Evolutionary conservation across 2,888 invertebrate species (phyloP).

Genomic region (Urechis unicinctus): DNA sequence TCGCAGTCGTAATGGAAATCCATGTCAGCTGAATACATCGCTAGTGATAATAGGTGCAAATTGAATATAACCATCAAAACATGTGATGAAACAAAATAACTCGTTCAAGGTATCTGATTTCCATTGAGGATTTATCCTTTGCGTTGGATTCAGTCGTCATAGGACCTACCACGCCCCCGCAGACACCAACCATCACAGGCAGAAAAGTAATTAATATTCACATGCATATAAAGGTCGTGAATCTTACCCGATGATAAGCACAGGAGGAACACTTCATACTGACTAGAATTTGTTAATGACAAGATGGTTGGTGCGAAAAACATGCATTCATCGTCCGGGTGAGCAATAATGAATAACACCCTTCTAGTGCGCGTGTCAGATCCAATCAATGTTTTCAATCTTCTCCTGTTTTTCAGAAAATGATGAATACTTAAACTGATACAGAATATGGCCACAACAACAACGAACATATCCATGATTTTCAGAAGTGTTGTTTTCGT

Average conservation of each 20-base stretch:
- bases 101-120: too few species aligned
- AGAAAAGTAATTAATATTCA: background rate
- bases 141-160: too few species aligned
- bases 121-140: too few species aligned
- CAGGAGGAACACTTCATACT: slow-evolving; percentile 16
- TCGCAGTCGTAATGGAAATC: too few species aligned
- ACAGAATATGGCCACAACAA: background rate
- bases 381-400: background rate
- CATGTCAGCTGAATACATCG: too few species aligned
- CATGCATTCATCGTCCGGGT: slow-evolving; percentile 99
- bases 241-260: slow-evolving; percentile 22
- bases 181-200: too few species aligned
- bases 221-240: too few species aligned
- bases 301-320: slow-evolving; percentile 78
- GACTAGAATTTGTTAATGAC: background rate
- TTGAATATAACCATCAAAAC: too few species aligned
- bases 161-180: too few species aligned
- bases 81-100: too few species aligned
- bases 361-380: background rate
- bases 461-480: background rate
- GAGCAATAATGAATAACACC: slow-evolving; percentile 71
- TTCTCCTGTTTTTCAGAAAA: background rate
- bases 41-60: too few species aligned
- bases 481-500: too few species aligned
- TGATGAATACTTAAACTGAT: background rate